Evolutionary conservation across 2,113 vertebrate genomes (phyloP).

Genomic region (Laticauda laticaudata): DNA sequence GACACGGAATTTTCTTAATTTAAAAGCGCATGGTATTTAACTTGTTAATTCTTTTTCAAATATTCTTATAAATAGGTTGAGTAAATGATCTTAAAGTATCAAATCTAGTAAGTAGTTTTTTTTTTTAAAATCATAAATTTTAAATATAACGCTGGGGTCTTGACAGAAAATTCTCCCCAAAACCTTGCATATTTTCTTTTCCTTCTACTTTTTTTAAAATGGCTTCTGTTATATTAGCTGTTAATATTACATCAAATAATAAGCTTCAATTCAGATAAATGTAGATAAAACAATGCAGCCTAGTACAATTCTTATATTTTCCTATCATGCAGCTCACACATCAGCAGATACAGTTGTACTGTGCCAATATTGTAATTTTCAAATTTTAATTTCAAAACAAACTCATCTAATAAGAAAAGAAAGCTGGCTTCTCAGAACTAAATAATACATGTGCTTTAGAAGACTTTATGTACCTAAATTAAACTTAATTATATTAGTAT

Average conservation of each 20-base stretch:
- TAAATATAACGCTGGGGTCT: not conserved
- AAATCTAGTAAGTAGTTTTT: not conserved
- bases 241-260: not conserved
- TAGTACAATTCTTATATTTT: not conserved
- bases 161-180: not conserved
- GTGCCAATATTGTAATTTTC: too few species aligned
- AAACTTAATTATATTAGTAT: not conserved
- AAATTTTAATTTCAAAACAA: not conserved
- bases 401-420: not conserved
- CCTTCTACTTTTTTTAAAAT: not conserved
- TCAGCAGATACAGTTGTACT: not conserved
- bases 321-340: too few species aligned
- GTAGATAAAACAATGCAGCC: not conserved
- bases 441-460: not conserved
- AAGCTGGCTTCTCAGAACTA: not conserved
- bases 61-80: not conserved
- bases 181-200: not conserved
- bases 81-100: not conserved
- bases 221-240: not conserved
- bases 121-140: not conserved
- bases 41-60: not conserved
- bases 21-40: not conserved
- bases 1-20: not conserved
- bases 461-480: not conserved
- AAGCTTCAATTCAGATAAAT: not conserved